These are phyloP conservation scores for Halictus rubicundus DNA, from an alignment of 1,140 invertebrate species.

Conservation along the genomic window DNA sequence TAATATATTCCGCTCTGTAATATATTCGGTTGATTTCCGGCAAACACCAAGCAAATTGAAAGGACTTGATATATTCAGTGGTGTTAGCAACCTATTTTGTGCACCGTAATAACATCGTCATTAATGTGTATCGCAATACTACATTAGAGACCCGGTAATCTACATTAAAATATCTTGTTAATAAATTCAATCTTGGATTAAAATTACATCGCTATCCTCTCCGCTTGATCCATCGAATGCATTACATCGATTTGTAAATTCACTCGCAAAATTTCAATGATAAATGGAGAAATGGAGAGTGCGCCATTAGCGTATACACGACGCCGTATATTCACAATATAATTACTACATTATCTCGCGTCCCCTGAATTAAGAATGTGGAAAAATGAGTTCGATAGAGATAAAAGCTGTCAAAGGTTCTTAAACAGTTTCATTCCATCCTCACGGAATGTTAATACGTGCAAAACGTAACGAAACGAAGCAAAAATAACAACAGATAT, in stretches of 20 bases:
- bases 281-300: neutral
- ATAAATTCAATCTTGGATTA: conserved; percentile 33
- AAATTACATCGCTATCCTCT: conserved; percentile 20
- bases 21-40: neutral
- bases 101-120: conserved; percentile 15
- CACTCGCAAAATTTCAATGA: conserved; percentile 6
- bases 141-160: conserved; percentile 3
- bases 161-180: conserved; percentile 35
- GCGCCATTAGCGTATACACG: neutral
- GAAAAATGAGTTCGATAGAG: too few species aligned
- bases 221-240: neutral
- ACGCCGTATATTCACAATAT: neutral
- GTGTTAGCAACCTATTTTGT: conserved; percentile 16
- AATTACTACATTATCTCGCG: neutral
- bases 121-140: neutral
- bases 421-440: too few species aligned
- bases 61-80: conserved; percentile 17
- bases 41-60: neutral
- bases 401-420: too few species aligned
- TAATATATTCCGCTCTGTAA: neutral
- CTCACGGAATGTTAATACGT: too few species aligned
- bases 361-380: neutral
- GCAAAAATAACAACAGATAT: too few species aligned
- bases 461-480: too few species aligned
- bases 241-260: conserved; percentile 26